These are phyloP conservation scores for Lampropteryx suffumata DNA, from an alignment of 2,888 invertebrate genomes.

Conservation along the genomic window DNA sequence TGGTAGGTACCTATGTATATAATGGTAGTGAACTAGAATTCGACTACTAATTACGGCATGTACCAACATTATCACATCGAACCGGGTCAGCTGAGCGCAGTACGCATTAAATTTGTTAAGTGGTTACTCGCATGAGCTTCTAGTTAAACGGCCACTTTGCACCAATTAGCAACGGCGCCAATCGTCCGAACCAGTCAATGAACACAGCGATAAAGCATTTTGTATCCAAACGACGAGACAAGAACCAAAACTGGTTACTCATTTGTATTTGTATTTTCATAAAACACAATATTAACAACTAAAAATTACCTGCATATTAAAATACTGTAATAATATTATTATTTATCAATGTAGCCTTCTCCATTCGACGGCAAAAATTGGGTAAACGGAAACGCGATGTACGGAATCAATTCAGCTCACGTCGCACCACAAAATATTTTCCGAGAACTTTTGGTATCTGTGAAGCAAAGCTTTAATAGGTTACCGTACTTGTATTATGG, in stretches of 20 bases:
- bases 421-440: slow-evolving; percentile 17
- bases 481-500: slow-evolving; percentile 11
- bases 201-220: slow-evolving; percentile 10
- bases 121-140: slow-evolving; percentile 53
- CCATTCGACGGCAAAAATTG: slow-evolving; percentile 10
- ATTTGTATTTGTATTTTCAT: no score
- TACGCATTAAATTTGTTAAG: slow-evolving; percentile 56
- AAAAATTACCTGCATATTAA: no score
- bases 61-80: slow-evolving; percentile 10
- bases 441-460: slow-evolving; percentile 6
- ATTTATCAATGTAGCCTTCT: slow-evolving; percentile 12
- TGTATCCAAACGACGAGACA: no score
- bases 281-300: no score
- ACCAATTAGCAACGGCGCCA: slow-evolving; percentile 67
- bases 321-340: slow-evolving; percentile 4
- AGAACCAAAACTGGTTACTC: no score
- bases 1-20: no score
- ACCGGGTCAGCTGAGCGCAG: slow-evolving; percentile 37
- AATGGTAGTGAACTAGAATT: slow-evolving; percentile 6
- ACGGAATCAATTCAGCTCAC: slow-evolving; percentile 11
- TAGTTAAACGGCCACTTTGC: slow-evolving; percentile 60
- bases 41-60: slow-evolving; percentile 1
- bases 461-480: slow-evolving; percentile 7
- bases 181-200: slow-evolving; percentile 37
- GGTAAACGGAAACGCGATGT: slow-evolving; percentile 6